Evolutionary conservation across 2,797 vertebrate genomes (phyloP).

Genomic region (Anomalospiza imberbis): DNA sequence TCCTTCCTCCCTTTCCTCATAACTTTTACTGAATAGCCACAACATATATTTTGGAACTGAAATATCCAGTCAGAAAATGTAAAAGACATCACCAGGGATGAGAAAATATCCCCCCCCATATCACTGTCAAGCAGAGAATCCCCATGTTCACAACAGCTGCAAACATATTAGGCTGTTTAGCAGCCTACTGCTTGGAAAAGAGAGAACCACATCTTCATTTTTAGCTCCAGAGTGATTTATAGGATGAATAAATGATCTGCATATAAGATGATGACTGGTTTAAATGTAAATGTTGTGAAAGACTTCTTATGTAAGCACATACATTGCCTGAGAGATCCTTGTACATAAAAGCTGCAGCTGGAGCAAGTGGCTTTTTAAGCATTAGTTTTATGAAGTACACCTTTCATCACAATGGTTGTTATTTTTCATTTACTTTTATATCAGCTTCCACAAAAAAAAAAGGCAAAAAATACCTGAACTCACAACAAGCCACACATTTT

Average conservation of each 20-base stretch:
- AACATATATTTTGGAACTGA: background rate
- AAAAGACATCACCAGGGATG: background rate
- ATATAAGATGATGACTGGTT: constrained; percentile 51
- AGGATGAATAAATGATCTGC: constrained; percentile 53
- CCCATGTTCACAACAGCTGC: background rate
- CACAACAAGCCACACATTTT: background rate
- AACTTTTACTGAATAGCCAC: background rate
- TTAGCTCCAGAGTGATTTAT: constrained; percentile 47
- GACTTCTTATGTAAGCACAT: constrained; percentile 42
- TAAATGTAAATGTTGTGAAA: constrained; percentile 58
- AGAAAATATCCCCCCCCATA: background rate
- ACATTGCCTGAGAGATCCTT: constrained; percentile 16
- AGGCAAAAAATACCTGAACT: background rate
- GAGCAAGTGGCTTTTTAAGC: constrained; percentile 21
- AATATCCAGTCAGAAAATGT: background rate
- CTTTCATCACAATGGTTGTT: constrained; percentile 14
- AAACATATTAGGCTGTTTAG: constrained; percentile 12
- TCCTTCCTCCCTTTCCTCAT: background rate
- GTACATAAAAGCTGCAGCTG: constrained; percentile 39
- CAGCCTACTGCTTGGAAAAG: background rate
- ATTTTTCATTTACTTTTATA: constrained; percentile 45
- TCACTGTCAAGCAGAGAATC: background rate
- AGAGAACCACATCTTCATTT: constrained; percentile 33
- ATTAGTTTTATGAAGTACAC: constrained; percentile 49
- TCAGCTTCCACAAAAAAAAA: background rate